Evolutionary conservation across 2,113 vertebrate genomes (phyloP).

Genomic region (Gavia stellata): DNA sequence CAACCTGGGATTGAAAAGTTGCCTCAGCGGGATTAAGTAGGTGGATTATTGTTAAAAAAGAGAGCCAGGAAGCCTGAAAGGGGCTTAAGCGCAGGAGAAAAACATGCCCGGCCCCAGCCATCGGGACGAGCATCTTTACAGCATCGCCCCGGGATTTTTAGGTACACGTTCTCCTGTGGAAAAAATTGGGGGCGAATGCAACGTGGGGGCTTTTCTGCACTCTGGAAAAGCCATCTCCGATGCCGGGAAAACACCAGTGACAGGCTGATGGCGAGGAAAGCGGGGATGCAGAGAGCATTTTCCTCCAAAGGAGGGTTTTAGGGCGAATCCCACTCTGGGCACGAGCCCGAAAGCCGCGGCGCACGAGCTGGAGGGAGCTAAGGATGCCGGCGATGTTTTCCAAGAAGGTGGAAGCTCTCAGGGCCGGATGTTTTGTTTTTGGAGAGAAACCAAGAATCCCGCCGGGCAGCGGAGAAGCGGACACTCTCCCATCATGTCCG

Average conservation of each 20-base stretch:
- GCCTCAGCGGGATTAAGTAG: background rate
- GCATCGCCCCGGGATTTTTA: background rate
- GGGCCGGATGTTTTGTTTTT: background rate
- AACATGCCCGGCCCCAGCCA: background rate
- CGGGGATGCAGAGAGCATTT: background rate
- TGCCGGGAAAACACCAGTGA: fast-evolving
- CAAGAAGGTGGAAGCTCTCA: background rate
- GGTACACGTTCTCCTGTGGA: fast-evolving
- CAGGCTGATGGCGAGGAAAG: background rate
- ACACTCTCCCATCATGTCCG: background rate
- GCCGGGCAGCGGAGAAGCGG: background rate
- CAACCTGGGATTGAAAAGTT: background rate
- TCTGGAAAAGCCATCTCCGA: background rate
- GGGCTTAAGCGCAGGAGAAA: background rate
- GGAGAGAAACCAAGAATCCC: background rate
- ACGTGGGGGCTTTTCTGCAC: background rate
- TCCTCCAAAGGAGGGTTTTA: background rate
- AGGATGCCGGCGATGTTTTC: background rate
- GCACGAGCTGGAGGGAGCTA: background rate
- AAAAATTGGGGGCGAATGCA: background rate
- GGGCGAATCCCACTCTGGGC: too few relatives aligned
- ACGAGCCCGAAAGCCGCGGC: background rate
- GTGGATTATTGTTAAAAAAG: background rate
- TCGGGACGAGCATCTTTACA: background rate
- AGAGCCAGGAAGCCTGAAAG: background rate